Base-by-base conservation (phyloP, 2,113 vertebrate genomes). In the Sebastes fasciatus region DNA sequence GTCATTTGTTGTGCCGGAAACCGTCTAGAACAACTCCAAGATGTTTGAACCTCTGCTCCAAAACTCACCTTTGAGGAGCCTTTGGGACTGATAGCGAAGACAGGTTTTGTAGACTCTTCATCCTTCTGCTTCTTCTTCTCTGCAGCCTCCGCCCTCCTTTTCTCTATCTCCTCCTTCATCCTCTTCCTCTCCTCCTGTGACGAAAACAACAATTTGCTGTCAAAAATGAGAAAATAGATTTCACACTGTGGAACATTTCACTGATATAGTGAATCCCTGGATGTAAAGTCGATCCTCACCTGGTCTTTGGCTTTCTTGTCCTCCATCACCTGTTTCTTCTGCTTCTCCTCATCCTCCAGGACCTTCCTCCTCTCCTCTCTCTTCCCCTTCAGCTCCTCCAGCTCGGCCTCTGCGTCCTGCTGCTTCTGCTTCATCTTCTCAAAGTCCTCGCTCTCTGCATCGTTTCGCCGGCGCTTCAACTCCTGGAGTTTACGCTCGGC, bases 101-200 rank as follows among this genome's bases (percentile, higher is more conserved):
- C 92, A 1, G 96, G 95, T 89, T 97, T 97, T 7, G 94, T 17
- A 4, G 95, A 91, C 1, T 96, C 96, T 23, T 98, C 97, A 1
- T 77, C 92, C 63, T 95, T 95, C 88, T 97, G 98, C n/a, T 98
- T 97, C 88, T 98, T 97, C 91, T 98, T 98, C 93, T 99, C 98
- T n/a, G 97, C 97, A 70, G 98, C 98, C 86, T 99, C 97, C 0
- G 97, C 97, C 83, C 98, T 95, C 93, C 98, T 97, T 89, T 94
- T 96, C 91, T 99, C 98, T 4, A 99, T 99, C 89, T 98, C 98
- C 87, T 98, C 98, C 85, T 96, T 99, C 96, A 99, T 96, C 87
- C 93, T 97, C 91, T 94, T 98, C 93, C 97, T 98, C 87, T 99
- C 98, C 92, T 99, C 98, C 98, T 99, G 88, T 80, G 61, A 86